Conservation (phyloP, 2,888 invertebrate genomes). For the Epiblema foenella region DNA sequence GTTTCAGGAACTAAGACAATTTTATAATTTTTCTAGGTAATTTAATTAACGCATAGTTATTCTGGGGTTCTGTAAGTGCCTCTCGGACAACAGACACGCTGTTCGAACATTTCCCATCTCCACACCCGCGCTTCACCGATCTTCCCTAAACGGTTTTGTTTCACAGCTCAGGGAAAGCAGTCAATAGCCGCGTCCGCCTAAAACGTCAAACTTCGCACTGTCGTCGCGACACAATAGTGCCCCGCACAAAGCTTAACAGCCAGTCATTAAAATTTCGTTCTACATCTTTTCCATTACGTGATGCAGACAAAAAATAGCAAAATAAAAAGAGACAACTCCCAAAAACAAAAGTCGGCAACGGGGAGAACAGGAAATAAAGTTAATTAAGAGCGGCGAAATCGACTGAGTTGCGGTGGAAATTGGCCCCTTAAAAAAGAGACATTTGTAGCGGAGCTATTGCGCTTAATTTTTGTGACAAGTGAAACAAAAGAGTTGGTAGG, state of each 20-base stretch:
- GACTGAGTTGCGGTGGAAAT: slow-evolving; percentile 85
- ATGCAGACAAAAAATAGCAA: slow-evolving; percentile 82
- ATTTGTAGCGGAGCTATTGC: slow-evolving; percentile 83
- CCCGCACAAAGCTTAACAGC: slow-evolving; percentile 77
- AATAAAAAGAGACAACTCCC: slow-evolving; percentile 77
- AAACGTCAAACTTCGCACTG: slow-evolving; percentile 73
- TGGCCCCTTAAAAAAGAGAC: slow-evolving; percentile 84
- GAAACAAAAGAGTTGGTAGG: slow-evolving; percentile 83
- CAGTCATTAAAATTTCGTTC: slow-evolving; percentile 84
- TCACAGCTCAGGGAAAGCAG: slow-evolving; percentile 58
- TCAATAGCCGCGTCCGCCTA: slow-evolving; percentile 68
- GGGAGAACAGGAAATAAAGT: slow-evolving; percentile 85
- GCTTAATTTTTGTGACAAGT: slow-evolving; percentile 85
- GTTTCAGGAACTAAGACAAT: background rate
- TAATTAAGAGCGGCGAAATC: slow-evolving; percentile 85
- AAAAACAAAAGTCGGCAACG: slow-evolving; percentile 81
- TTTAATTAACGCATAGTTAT: background rate
- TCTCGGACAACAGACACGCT: slow-evolving; percentile 45
- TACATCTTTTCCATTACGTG: slow-evolving; percentile 84
- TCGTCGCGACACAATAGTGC: slow-evolving; percentile 71
- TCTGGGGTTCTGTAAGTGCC: background rate
- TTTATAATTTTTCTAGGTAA: background rate
- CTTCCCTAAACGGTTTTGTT: slow-evolving; percentile 60
- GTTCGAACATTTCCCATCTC: slow-evolving; percentile 9
- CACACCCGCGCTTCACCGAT: slow-evolving; percentile 28